phyloP scores from a whole-genome alignment of 2,113 vertebrate species.

The Ariopsis seemanni region DNA sequence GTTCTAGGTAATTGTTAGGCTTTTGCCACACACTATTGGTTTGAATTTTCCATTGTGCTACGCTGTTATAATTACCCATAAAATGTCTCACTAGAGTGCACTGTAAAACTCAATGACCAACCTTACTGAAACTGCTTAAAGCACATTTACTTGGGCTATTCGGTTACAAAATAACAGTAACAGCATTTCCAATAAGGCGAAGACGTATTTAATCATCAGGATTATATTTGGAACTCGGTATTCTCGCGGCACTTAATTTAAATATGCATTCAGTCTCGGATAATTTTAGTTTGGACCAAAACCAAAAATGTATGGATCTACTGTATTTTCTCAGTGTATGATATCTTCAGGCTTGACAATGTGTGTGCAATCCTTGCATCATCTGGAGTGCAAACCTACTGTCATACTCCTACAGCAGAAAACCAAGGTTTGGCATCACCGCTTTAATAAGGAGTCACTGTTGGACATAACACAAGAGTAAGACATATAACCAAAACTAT shows the following conservation, averaged over 20 bases:
- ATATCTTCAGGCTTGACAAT: neutral
- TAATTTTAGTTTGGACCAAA: neutral
- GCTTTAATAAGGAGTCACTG: constrained; percentile 2
- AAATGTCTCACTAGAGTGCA: neutral
- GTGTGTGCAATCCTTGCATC: constrained; percentile 30
- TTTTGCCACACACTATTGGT: neutral
- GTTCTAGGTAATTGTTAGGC: neutral
- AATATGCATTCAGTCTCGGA: neutral
- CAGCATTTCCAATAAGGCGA: neutral
- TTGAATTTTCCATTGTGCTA: neutral
- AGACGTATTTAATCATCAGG: neutral
- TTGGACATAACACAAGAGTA: neutral
- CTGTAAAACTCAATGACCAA: neutral
- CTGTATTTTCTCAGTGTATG: neutral
- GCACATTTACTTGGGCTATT: neutral
- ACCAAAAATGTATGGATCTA: neutral
- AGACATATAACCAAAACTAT: neutral
- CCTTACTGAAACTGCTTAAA: neutral
- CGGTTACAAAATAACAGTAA: neutral
- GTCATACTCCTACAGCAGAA: neutral
- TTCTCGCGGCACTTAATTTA: neutral
- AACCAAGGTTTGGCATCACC: constrained; percentile 1
- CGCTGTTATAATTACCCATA: neutral
- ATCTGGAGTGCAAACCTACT: constrained; percentile 16
- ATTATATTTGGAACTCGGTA: neutral